Conservation (phyloP, 2,888 invertebrate species). For the Lutraria lutraria region DNA sequence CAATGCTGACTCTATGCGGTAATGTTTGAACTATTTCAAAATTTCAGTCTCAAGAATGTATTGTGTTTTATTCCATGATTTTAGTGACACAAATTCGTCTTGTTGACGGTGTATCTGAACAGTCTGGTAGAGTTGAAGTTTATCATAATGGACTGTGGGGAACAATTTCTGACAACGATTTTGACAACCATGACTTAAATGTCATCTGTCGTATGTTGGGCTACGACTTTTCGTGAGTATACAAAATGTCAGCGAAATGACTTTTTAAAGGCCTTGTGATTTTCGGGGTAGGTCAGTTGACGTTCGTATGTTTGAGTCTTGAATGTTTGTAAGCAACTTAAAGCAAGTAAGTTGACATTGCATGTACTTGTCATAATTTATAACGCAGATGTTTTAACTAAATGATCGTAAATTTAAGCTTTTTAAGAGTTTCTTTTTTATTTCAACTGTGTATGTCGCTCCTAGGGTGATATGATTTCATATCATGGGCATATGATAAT, state of each 20-base stretch:
- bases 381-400: too few relatives aligned
- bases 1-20: too few relatives aligned
- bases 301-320: not conserved
- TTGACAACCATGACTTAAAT: slow-evolving; percentile 51
- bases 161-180: slow-evolving; percentile 33
- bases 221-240: slow-evolving; percentile 50
- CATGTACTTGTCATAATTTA: too few relatives aligned
- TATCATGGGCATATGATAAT: too few relatives aligned
- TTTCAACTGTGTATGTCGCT: too few relatives aligned
- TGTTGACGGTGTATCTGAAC: slow-evolving; percentile 47
- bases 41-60: too few relatives aligned
- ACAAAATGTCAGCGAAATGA: not conserved
- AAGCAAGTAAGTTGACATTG: too few relatives aligned
- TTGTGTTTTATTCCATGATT: not conserved
- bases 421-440: too few relatives aligned
- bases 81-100: slow-evolving; percentile 51
- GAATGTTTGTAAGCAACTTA: too few relatives aligned
- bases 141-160: slow-evolving; percentile 60
- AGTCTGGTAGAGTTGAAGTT: slow-evolving; percentile 58
- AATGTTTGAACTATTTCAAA: too few relatives aligned
- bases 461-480: too few relatives aligned
- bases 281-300: not conserved
- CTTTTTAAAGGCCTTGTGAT: not conserved
- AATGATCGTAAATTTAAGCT: too few relatives aligned
- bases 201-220: slow-evolving; percentile 61